These are phyloP conservation scores for Barbus barbus DNA, from an alignment of 2,113 vertebrate genomes.

Conservation along the genomic window DNA sequence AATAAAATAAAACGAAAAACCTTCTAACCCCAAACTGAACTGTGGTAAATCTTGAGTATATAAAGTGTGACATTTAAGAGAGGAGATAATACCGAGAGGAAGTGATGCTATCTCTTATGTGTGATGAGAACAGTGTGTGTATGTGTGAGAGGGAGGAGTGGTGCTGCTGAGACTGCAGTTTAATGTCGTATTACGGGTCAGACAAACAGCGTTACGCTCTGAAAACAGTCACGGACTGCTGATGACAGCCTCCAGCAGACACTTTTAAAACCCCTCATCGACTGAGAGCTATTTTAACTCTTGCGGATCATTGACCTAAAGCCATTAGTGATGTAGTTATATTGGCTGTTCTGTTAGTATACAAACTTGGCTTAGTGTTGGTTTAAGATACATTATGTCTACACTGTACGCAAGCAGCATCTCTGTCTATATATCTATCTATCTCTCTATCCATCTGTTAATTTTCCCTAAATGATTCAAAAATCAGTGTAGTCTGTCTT, in stretches of 20 bases:
- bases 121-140: background rate
- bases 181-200: background rate
- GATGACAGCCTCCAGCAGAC: slow-evolving; percentile 6
- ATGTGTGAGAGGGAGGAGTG: background rate
- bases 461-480: too few species aligned
- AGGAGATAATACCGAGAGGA: background rate
- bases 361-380: background rate
- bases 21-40: background rate
- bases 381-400: background rate
- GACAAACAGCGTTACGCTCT: background rate
- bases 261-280: background rate
- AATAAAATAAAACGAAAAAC: too few species aligned
- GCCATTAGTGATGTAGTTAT: background rate
- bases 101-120: background rate
- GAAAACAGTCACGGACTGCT: background rate
- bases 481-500: background rate
- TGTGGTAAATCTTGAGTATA: background rate
- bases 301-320: slow-evolving; percentile 1
- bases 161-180: background rate
- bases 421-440: background rate
- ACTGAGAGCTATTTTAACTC: background rate
- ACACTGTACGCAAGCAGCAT: background rate
- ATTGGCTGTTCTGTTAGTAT: background rate
- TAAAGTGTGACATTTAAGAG: background rate
- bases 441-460: background rate